Percentiles rank a stretch among this genome's conserved stretches.
These are phyloP conservation scores for Terrapene triunguis DNA, from an alignment of 2,113 vertebrate genomes.

Conservation along the genomic window DNA sequence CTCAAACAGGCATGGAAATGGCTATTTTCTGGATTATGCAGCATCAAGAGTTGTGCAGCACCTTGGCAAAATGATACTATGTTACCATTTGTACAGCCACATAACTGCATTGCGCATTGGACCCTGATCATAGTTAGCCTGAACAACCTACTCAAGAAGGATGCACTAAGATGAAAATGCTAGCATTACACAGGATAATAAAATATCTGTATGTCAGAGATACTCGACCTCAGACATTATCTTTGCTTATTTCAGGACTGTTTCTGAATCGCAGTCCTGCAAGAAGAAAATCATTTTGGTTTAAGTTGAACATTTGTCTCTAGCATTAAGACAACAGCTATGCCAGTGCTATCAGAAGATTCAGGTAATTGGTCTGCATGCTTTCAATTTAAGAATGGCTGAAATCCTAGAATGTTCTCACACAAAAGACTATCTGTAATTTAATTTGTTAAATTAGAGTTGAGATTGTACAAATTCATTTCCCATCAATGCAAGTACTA, in stretches of 20 bases:
- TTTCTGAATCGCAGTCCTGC: background rate
- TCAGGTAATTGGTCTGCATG: constrained; percentile 81
- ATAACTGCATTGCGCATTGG: background rate
- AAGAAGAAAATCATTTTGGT: background rate
- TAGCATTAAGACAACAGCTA: constrained; percentile 71
- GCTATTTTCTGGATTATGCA: background rate
- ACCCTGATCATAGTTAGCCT: background rate
- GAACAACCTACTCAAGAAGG: background rate
- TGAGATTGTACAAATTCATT: background rate
- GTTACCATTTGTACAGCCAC: background rate
- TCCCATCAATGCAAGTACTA: background rate
- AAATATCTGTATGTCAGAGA: background rate
- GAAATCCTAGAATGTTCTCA: background rate
- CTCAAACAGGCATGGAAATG: background rate
- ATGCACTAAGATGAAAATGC: background rate
- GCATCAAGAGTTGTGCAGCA: background rate
- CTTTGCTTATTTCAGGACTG: constrained; percentile 44
- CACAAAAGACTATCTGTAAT: background rate
- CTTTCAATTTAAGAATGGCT: background rate
- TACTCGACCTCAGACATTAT: background rate
- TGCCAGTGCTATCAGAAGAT: constrained; percentile 90
- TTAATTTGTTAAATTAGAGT: background rate
- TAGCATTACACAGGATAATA: background rate
- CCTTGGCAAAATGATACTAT: background rate
- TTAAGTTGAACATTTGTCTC: background rate